Base-by-base conservation (phyloP, 1,140 invertebrate species). In the Drusus annulatus region DNA sequence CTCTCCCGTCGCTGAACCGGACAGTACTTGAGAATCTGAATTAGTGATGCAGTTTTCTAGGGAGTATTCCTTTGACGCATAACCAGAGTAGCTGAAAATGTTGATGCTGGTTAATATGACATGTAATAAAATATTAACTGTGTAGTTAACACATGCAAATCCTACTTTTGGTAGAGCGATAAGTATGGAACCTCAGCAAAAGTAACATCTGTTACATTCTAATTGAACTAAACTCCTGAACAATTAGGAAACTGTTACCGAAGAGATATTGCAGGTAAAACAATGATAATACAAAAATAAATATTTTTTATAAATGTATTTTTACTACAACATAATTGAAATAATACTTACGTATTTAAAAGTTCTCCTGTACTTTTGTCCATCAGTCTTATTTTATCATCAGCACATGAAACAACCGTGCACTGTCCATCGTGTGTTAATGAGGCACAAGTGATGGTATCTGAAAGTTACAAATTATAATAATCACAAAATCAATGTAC, bases 301-400 rank as follows among this genome's bases (percentile, higher is more conserved):
- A 28, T 28, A 28, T 2, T 28, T 28, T 28, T 28, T 28, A 36
- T 36, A 36, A 36, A 36, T 36, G 31, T 8, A 36, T 36, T 36
- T 36, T 36, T 36, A 36, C 4, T 36, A n/a, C n/a, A n/a, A n/a
- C n/a, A n/a, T n/a, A n/a, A n/a, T n/a, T n/a, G n/a, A n/a, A n/a
- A n/a, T n/a, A 50, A 19, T 50, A 86, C 87, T 85, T 87, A 91
- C 88, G 93, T 94, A 60, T 93, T 92, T 0, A 98, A 89, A 69
- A 97, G 87, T 87, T 97, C 95, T 50, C 97, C 97, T 19, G 92
- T 93, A 69, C 93, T 93, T 90, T 98, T 98, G 85, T 99, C 98
- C 78, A 99, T 91, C 52, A 99, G 91, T 85, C 94, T 93, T 16
- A 99, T 88, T 15, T 92, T 91, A 81, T 93, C 94, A 86, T 98